Evolutionary conservation across 2,113 vertebrate species (phyloP).

Genomic region (Rhombomys opimus): DNA sequence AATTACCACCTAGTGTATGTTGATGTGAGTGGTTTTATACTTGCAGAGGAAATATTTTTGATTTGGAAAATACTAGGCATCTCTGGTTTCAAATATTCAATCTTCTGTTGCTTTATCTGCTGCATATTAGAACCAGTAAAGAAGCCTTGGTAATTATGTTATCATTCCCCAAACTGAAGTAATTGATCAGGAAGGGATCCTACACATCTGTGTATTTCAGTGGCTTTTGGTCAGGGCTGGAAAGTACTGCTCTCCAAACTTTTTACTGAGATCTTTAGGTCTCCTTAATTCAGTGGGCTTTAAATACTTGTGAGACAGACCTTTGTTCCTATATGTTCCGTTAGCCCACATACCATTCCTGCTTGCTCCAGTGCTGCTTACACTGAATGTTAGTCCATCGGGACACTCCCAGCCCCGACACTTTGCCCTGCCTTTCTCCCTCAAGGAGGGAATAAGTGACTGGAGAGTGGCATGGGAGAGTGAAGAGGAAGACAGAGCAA

Average conservation of each 20-base stretch:
- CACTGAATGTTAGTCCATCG: not conserved
- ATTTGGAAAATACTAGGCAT: not conserved
- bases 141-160: conserved; percentile 12
- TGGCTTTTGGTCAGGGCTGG: not conserved
- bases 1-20: not conserved
- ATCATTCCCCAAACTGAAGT: not conserved
- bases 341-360: not conserved
- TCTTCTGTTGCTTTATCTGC: not conserved
- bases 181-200: not conserved
- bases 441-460: not conserved
- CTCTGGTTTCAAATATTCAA: not conserved
- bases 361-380: no score
- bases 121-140: not conserved
- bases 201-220: not conserved
- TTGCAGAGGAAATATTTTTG: not conserved
- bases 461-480: not conserved
- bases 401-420: not conserved
- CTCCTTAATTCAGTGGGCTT: not conserved
- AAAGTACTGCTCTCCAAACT: not conserved
- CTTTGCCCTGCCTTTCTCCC: not conserved
- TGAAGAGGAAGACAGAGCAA: not conserved
- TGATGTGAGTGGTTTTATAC: not conserved
- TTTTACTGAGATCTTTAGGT: not conserved
- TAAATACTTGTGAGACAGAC: not conserved
- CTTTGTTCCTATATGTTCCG: accelerated